phyloP scores from a whole-genome alignment of 2,888 invertebrate species.

The Noctua janthe region DNA sequence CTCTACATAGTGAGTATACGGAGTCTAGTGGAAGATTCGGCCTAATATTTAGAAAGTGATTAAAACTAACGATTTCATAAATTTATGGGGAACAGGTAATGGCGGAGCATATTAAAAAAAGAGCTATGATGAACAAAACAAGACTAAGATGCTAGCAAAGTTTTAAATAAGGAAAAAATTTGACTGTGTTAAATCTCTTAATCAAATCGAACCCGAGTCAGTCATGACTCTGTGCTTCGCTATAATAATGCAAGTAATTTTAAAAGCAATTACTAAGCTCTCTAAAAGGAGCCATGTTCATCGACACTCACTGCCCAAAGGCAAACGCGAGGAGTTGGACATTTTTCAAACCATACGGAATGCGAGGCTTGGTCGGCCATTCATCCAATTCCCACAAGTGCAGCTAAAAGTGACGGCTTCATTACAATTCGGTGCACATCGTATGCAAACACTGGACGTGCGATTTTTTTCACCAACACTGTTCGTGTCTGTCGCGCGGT shows the following conservation, averaged over 20 bases:
- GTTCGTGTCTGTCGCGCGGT: conserved; percentile 65
- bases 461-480: conserved; percentile 67
- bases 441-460: conserved; percentile 75
- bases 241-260: not conserved
- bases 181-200: no score
- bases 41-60: not conserved
- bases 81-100: not conserved
- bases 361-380: conserved; percentile 46
- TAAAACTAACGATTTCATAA: not conserved
- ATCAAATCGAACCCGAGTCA: no score
- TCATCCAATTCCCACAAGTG: conserved; percentile 71
- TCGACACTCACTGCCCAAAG: conserved; percentile 22
- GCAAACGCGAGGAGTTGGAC: conserved; percentile 21
- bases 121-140: not conserved
- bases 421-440: conserved; percentile 74
- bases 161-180: not conserved
- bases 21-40: not conserved
- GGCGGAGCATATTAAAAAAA: no score
- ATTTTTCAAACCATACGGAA: conserved; percentile 46
- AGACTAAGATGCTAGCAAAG: not conserved
- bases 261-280: conserved; percentile 13
- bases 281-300: conserved; percentile 17
- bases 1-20: not conserved
- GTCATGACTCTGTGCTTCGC: no score
- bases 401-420: conserved; percentile 65